Percentiles rank a stretch among this genome's conserved stretches.
Conservation (phyloP, 2,113 vertebrate species). For the Aegypius monachus region DNA sequence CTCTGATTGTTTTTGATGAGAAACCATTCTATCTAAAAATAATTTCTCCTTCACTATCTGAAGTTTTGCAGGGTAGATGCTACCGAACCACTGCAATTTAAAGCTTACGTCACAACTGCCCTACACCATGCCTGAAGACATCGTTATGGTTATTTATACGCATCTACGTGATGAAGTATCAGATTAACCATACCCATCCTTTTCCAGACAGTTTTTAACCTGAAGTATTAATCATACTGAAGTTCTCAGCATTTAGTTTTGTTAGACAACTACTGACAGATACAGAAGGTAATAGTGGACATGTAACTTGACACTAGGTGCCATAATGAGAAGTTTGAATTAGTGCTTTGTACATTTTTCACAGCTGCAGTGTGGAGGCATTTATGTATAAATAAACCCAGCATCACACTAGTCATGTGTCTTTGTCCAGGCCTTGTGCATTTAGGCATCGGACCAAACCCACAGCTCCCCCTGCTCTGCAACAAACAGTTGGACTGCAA, state of each 20-base stretch:
- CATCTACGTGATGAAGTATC: neutral
- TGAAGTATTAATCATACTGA: neutral
- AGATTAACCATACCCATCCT: neutral
- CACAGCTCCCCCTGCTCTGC: slow-evolving; percentile 24
- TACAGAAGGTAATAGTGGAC: neutral
- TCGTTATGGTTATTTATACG: neutral
- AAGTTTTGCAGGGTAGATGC: neutral
- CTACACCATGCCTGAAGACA: neutral
- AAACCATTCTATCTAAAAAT: neutral
- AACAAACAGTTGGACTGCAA: slow-evolving; percentile 2
- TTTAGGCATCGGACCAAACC: slow-evolving; percentile 65
- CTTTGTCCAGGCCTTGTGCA: slow-evolving; percentile 53
- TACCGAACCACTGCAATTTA: neutral
- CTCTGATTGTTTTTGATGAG: neutral
- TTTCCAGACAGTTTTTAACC: neutral
- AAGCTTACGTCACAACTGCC: neutral
- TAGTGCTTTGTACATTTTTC: neutral
- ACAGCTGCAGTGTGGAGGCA: neutral
- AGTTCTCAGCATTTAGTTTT: neutral
- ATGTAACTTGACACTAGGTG: neutral
- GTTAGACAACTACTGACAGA: neutral
- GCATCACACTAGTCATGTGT: neutral
- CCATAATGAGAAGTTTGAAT: slow-evolving; percentile 23
- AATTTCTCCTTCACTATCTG: neutral
- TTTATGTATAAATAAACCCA: slow-evolving; percentile 16